Percentiles rank a stretch among this genome's conserved stretches.
Conservation (phyloP, 2,888 invertebrate genomes). For the Agonopterix alstromeriana region DNA sequence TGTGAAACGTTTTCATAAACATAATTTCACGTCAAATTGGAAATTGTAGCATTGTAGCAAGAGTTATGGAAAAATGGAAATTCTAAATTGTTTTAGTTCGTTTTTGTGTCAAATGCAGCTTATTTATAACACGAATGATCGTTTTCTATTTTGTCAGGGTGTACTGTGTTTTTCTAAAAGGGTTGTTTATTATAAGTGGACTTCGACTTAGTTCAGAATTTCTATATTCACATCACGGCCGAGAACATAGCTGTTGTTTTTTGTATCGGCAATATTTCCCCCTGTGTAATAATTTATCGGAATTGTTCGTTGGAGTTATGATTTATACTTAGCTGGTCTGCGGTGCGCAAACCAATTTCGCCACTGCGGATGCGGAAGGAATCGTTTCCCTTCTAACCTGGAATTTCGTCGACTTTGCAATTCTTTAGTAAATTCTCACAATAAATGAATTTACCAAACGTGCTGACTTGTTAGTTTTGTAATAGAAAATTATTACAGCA, state of each 20-base stretch:
- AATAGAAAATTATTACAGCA: too few species aligned
- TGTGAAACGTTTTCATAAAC: neutral
- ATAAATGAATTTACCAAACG: neutral
- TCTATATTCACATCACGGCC: conserved; percentile 18
- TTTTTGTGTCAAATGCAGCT: too few species aligned
- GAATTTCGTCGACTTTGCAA: conserved; percentile 12
- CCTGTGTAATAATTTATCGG: conserved; percentile 40
- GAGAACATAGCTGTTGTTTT: conserved; percentile 21
- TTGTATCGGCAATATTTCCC: conserved; percentile 33
- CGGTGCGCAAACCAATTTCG: conserved; percentile 32
- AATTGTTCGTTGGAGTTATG: conserved; percentile 41
- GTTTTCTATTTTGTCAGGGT: too few species aligned
- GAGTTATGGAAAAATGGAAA: too few species aligned
- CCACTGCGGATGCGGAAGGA: conserved; percentile 14
- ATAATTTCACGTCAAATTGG: too few species aligned
- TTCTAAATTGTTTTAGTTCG: too few species aligned
- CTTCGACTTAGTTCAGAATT: neutral
- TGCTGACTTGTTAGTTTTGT: too few species aligned
- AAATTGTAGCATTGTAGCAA: too few species aligned
- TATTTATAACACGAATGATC: too few species aligned
- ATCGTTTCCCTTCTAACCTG: conserved; percentile 17
- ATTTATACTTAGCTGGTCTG: conserved; percentile 39
- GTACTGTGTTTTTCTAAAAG: too few species aligned
- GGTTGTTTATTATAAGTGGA: too few species aligned
- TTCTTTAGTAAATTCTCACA: conserved; percentile 11